A percentile compares a stretch with the other conserved stretches of the same genome.
These are phyloP conservation scores for Ypsolopha sequella DNA, from an alignment of 2,888 invertebrate genomes.

Conservation along the genomic window DNA sequence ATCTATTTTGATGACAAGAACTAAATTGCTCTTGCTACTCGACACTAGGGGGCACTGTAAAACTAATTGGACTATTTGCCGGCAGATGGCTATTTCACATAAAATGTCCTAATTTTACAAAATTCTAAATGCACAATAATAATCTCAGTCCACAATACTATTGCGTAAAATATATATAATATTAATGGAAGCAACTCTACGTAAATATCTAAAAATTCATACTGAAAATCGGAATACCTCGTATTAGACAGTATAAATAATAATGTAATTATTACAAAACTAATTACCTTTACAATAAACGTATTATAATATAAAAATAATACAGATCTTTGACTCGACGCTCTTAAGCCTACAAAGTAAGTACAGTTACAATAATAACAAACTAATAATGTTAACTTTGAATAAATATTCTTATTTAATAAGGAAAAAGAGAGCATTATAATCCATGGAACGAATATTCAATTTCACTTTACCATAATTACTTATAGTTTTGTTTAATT, in stretches of 20 bases:
- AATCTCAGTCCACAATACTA: constrained; percentile 63
- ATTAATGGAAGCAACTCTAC: constrained; percentile 49
- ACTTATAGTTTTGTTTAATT: too few relatives aligned
- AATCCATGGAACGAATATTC: constrained; percentile 15
- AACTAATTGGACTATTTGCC: constrained; percentile 16
- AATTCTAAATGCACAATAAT: constrained; percentile 52
- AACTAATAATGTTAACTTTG: constrained; percentile 51
- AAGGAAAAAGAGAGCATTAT: constrained; percentile 51
- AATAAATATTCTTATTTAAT: constrained; percentile 63
- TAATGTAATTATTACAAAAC: constrained; percentile 40
- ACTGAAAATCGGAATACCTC: constrained; percentile 63
- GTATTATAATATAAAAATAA: constrained; percentile 69
- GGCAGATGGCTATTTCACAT: constrained; percentile 28
- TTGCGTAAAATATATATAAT: constrained; percentile 37
- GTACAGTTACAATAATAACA: constrained; percentile 57
- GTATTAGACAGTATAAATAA: constrained; percentile 65
- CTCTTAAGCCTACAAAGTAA: constrained; percentile 58
- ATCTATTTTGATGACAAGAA: too few relatives aligned
- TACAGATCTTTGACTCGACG: constrained; percentile 70
- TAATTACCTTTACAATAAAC: constrained; percentile 58
- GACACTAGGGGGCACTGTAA: constrained; percentile 16
- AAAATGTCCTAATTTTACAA: constrained; percentile 26
- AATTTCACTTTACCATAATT: constrained; percentile 7
- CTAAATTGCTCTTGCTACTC: constrained; percentile 10
- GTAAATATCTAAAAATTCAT: constrained; percentile 44